Conservation (phyloP, 2,888 invertebrate genomes). For the Diabrotica balteata region DNA sequence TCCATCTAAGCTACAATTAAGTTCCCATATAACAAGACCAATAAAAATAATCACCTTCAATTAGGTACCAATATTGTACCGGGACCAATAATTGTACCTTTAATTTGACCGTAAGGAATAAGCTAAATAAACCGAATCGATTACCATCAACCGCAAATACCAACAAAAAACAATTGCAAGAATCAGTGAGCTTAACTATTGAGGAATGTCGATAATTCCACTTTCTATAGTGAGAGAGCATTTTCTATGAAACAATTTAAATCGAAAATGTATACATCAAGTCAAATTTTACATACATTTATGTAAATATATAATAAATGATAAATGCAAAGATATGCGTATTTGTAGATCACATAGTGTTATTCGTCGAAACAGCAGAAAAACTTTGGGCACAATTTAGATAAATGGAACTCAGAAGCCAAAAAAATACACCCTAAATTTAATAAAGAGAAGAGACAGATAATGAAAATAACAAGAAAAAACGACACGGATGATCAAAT, state of each 20-base stretch:
- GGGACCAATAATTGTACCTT: constrained; percentile 19
- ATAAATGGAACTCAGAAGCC: too few relatives aligned
- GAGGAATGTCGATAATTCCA: constrained; percentile 51
- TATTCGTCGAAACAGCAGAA: too few relatives aligned
- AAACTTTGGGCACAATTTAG: too few relatives aligned
- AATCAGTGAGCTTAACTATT: constrained; percentile 49
- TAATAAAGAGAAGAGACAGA: too few relatives aligned
- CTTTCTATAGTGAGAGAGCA: constrained; percentile 19
- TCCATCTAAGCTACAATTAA: background rate
- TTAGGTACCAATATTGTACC: constrained; percentile 30
- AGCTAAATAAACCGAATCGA: constrained; percentile 55
- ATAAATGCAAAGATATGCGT: too few relatives aligned
- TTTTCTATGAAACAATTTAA: background rate
- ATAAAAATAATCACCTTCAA: constrained; percentile 32
- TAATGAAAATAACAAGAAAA: too few relatives aligned
- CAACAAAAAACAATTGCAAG: constrained; percentile 48
- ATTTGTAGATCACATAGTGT: too few relatives aligned
- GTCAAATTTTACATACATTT: too few relatives aligned
- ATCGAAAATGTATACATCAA: too few relatives aligned
- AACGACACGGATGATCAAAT: too few relatives aligned
- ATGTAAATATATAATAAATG: too few relatives aligned
- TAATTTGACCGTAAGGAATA: constrained; percentile 45
- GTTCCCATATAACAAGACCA: constrained; percentile 17
- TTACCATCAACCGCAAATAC: constrained; percentile 54
- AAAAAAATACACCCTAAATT: too few relatives aligned